Conservation (phyloP, 2,888 invertebrate genomes). For the Dynastes tityus region DNA sequence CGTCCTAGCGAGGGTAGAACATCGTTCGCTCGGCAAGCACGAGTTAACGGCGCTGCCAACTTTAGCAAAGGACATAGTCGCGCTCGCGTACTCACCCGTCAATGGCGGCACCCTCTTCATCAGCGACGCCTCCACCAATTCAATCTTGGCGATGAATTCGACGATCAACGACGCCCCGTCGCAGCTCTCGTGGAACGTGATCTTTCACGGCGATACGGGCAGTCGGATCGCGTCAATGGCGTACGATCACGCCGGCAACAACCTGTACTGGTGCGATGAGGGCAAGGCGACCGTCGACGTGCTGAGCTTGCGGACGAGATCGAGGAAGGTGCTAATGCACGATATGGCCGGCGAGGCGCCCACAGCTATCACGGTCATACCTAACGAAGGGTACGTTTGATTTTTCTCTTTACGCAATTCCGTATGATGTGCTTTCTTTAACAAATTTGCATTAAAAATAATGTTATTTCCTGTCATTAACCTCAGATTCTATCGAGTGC, state of each 20-base stretch:
- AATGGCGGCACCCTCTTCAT: conserved; percentile 73
- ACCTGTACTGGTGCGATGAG: conserved; percentile 82
- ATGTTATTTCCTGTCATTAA: too few relatives aligned
- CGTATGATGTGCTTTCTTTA: too few relatives aligned
- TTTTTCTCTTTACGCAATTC: background rate
- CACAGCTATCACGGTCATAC: conserved; percentile 78
- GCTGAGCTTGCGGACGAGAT: conserved; percentile 75
- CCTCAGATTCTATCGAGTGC: too few relatives aligned
- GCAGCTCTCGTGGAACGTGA: conserved; percentile 50
- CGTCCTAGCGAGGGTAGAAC: conserved; percentile 76
- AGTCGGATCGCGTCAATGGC: conserved; percentile 55
- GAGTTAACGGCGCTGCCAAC: conserved; percentile 68
- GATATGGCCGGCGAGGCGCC: conserved; percentile 77
- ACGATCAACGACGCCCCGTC: conserved; percentile 56
- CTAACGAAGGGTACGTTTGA: conserved; percentile 76
- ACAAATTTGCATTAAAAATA: too few relatives aligned
- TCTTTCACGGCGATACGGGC: conserved; percentile 69
- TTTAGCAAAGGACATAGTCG: conserved; percentile 74
- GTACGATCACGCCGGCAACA: conserved; percentile 75
- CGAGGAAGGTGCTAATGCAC: conserved; percentile 76
- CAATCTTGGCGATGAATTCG: conserved; percentile 70
- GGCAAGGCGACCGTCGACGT: conserved; percentile 77
- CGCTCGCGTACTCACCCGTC: conserved; percentile 78
- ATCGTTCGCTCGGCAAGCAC: conserved; percentile 79
- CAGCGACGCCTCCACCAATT: conserved; percentile 71